These are phyloP conservation scores for Drosophila neoperkinsi DNA, from an alignment of 2,888 invertebrate genomes.

Conservation along the genomic window DNA sequence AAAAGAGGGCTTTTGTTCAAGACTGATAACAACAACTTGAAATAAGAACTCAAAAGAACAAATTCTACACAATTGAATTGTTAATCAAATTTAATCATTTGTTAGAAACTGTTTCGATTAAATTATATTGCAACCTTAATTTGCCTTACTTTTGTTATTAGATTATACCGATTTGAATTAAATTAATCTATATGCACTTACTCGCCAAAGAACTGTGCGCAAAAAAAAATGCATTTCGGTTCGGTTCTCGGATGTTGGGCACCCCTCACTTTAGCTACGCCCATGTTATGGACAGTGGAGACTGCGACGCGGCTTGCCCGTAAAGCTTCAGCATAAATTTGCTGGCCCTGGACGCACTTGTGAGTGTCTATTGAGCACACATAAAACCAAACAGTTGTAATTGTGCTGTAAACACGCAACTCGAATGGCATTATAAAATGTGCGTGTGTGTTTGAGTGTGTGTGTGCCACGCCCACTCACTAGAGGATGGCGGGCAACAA, in stretches of 20 bases:
- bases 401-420: slow-evolving; percentile 81
- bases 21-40: neutral
- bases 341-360: slow-evolving; percentile 37
- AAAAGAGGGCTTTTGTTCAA: neutral
- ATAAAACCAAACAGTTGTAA: slow-evolving; percentile 82
- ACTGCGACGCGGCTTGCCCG: slow-evolving; percentile 58
- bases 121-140: neutral
- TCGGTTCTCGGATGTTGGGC: neutral
- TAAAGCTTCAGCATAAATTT: slow-evolving; percentile 80
- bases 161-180: neutral
- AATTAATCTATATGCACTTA: neutral
- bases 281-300: slow-evolving; percentile 28
- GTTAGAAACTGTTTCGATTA: neutral
- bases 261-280: neutral
- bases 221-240: neutral
- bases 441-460: neutral
- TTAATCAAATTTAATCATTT: neutral
- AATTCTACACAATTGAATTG: neutral
- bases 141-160: neutral
- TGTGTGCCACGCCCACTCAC: slow-evolving; percentile 30
- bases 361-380: slow-evolving; percentile 64
- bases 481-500: slow-evolving; percentile 57
- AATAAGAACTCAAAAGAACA: neutral
- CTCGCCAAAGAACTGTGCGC: neutral
- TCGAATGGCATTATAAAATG: slow-evolving; percentile 73